These are phyloP conservation scores for Drosophila quinaria DNA, from an alignment of 2,888 invertebrate genomes.

Conservation along the genomic window DNA sequence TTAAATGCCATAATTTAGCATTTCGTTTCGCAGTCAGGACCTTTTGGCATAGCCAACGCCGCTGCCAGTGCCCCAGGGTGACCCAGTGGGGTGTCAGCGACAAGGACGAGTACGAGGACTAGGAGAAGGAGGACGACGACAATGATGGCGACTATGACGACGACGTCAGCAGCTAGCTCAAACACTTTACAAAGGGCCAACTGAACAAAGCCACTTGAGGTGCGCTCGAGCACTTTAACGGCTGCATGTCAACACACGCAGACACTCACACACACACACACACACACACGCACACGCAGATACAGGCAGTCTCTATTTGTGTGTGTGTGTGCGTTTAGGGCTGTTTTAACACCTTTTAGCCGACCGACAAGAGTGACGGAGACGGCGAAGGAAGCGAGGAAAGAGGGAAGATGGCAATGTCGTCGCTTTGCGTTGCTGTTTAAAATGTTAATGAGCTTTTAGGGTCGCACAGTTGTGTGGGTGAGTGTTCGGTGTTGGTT, in stretches of 20 bases:
- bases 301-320: constrained; percentile 18
- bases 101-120: constrained; percentile 22
- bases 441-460: constrained; percentile 81
- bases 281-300: constrained; percentile 14
- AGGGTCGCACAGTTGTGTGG: constrained; percentile 57
- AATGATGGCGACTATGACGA: constrained; percentile 47
- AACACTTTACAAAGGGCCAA: constrained; percentile 78
- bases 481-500: constrained; percentile 11
- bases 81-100: constrained; percentile 39
- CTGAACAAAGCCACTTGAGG: constrained; percentile 81
- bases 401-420: constrained; percentile 28
- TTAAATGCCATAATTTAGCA: constrained; percentile 77
- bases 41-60: constrained; percentile 35
- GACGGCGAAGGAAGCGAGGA: background rate
- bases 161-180: constrained; percentile 65
- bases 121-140: constrained; percentile 14
- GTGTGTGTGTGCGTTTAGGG: constrained; percentile 64
- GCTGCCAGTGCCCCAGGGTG: constrained; percentile 19
- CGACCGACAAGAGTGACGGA: constrained; percentile 31
- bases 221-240: constrained; percentile 81
- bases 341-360: constrained; percentile 79
- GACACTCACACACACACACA: constrained; percentile 17
- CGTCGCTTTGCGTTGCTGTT: constrained; percentile 74
- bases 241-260: constrained; percentile 76
- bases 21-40: constrained; percentile 57